Evolutionary conservation across 2,888 invertebrate genomes (phyloP).

Genomic region (Labia minor): DNA sequence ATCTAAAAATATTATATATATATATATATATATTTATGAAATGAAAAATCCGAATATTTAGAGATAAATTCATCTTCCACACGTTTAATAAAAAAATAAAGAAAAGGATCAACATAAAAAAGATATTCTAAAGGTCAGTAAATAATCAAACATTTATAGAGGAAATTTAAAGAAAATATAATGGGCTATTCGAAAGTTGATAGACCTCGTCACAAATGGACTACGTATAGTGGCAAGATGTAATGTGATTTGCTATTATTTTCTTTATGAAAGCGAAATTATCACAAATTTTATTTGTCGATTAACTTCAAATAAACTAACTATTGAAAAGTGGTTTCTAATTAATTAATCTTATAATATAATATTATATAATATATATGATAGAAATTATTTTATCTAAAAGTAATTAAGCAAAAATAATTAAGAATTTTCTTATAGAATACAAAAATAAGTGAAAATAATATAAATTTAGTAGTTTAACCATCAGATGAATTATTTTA

Average conservation of each 20-base stretch:
- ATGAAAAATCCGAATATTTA: not conserved
- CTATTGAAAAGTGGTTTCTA: not conserved
- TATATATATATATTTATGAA: not conserved
- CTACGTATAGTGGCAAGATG: not conserved
- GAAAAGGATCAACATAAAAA: not conserved
- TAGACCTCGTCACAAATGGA: not conserved
- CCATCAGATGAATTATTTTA: too few relatives aligned
- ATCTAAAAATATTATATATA: too few relatives aligned
- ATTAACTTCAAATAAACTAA: not conserved
- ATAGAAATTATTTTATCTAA: too few relatives aligned
- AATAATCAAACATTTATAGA: conserved; percentile 7
- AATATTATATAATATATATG: not conserved
- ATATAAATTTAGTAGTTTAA: too few relatives aligned
- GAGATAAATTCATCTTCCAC: not conserved
- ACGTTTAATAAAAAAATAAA: not conserved
- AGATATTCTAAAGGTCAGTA: conserved; percentile 13
- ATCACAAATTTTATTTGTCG: not conserved
- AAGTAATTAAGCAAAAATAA: too few relatives aligned
- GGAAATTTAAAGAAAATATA: conserved; percentile 13
- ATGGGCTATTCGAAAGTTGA: not conserved
- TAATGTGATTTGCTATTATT: not conserved
- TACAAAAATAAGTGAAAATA: too few relatives aligned
- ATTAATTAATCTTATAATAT: not conserved
- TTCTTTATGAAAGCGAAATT: not conserved
- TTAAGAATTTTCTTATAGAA: too few relatives aligned